Conservation (phyloP, 2,113 vertebrate species). For the Heterochromis multidens region DNA sequence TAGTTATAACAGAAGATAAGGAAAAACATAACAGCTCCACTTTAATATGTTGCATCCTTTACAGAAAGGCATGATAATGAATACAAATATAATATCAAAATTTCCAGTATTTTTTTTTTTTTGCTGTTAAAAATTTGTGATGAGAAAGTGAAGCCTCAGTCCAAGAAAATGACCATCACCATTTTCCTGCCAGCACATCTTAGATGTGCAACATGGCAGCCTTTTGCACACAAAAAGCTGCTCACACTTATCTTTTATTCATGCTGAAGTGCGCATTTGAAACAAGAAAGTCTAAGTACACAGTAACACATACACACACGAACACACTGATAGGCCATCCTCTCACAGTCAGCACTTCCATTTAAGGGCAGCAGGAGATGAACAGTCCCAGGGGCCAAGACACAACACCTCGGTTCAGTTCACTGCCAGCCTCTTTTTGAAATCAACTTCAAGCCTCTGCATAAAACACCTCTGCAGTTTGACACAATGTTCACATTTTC, state of each 20-base stretch:
- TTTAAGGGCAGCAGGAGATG: conserved; percentile 58
- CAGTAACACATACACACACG: not conserved
- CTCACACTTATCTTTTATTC: not conserved
- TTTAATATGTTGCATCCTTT: not conserved
- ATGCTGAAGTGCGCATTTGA: not conserved
- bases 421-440: not conserved
- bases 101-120: not conserved
- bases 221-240: not conserved
- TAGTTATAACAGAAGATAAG: not conserved
- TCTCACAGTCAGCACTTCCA: conserved; percentile 50
- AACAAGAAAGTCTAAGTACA: not conserved
- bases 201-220: not conserved
- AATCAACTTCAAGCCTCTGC: not conserved
- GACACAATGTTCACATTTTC: not conserved
- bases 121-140: not conserved
- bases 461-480: not conserved
- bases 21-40: not conserved
- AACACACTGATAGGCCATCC: not conserved
- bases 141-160: not conserved
- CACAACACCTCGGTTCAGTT: conserved; percentile 33
- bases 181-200: not conserved
- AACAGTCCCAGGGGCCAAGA: conserved; percentile 1
- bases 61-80: not conserved
- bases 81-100: not conserved
- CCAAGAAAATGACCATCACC: not conserved